Evolutionary conservation across 2,113 vertebrate species (phyloP).

Genomic region (Phylloscopus trochilus): DNA sequence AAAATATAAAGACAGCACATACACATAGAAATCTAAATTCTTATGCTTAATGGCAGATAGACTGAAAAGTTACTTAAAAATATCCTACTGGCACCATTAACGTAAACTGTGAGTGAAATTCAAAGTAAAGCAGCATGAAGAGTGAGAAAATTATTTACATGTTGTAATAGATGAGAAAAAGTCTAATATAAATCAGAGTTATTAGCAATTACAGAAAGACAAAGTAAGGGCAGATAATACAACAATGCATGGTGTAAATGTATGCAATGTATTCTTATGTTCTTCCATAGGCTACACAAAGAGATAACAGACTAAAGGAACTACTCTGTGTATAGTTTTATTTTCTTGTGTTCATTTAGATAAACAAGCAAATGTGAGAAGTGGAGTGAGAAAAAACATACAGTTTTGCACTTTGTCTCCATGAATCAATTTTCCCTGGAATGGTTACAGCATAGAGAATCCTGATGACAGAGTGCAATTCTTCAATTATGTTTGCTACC

Average conservation of each 20-base stretch:
- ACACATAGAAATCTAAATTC: neutral
- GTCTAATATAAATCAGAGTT: neutral
- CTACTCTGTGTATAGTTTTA: neutral
- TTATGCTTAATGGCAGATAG: neutral
- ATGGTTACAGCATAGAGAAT: neutral
- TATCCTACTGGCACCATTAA: neutral
- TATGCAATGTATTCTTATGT: neutral
- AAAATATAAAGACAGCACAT: conserved; percentile 1
- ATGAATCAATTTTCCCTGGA: neutral
- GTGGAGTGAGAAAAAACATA: neutral
- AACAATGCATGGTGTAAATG: neutral
- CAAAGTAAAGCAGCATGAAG: neutral
- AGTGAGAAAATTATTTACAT: conserved; percentile 9
- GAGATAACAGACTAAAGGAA: neutral
- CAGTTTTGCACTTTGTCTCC: neutral
- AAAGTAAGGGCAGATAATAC: neutral
- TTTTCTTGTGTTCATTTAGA: neutral
- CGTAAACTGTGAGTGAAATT: neutral
- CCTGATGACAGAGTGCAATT: neutral
- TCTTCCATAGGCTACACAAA: neutral
- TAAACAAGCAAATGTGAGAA: neutral
- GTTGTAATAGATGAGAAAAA: neutral
- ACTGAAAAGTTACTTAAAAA: neutral
- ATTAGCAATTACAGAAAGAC: neutral
- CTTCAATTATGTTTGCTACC: neutral